Evolutionary conservation across 2,888 invertebrate species (phyloP).

Genomic region (Seira sanloemensis): DNA sequence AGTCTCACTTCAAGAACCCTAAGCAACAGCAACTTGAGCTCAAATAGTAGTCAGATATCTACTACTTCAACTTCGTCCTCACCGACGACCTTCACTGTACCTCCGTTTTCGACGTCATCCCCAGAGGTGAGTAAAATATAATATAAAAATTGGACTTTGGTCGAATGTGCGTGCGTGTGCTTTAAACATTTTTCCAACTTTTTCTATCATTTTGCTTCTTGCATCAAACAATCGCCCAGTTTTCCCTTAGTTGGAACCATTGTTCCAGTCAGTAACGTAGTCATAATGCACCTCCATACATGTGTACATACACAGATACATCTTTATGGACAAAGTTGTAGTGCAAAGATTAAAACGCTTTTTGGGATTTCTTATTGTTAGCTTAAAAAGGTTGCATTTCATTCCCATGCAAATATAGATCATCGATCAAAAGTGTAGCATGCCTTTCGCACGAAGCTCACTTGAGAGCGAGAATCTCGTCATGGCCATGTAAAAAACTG

Average conservation of each 20-base stretch:
- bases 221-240: not conserved
- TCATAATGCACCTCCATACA: no score
- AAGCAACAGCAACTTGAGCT: slow-evolving; percentile 42
- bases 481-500: slow-evolving; percentile 33
- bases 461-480: slow-evolving; percentile 23
- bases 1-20: slow-evolving; percentile 37
- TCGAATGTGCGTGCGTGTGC: not conserved
- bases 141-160: not conserved
- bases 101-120: slow-evolving; percentile 40
- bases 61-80: slow-evolving; percentile 12
- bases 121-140: slow-evolving; percentile 45
- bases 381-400: no score
- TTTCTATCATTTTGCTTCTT: not conserved
- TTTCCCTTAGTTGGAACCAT: no score
- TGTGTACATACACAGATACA: no score
- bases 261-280: no score
- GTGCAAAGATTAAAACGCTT: no score
- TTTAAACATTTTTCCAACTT: not conserved
- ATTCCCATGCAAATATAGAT: no score
- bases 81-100: slow-evolving; percentile 26
- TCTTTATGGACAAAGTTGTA: no score
- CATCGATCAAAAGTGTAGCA: no score
- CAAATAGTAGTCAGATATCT: slow-evolving; percentile 25
- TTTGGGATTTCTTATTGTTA: no score
- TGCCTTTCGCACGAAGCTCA: no score